Conservation (phyloP, 2,113 vertebrate genomes). For the Acrocephalus arundinaceus region DNA sequence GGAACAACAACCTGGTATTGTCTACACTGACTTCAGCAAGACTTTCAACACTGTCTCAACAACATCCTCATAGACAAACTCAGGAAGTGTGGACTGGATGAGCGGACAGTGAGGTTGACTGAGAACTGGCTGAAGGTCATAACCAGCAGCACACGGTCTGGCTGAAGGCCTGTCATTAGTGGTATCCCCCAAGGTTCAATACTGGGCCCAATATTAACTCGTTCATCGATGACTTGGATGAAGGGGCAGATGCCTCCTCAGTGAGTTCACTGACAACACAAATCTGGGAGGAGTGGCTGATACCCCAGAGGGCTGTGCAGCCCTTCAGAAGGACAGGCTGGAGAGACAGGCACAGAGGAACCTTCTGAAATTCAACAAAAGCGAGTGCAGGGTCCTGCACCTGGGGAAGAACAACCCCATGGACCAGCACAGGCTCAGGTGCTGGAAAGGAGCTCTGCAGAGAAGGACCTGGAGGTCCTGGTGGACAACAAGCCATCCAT, state of each 20-base stretch:
- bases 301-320: neutral
- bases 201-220: neutral
- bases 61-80: neutral
- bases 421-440: neutral
- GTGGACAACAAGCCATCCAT: neutral
- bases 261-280: neutral
- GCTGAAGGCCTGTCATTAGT: neutral
- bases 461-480: neutral
- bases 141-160: neutral
- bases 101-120: neutral
- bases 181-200: neutral
- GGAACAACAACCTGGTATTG: neutral
- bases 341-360: neutral
- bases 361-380: neutral
- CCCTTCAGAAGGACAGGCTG: neutral
- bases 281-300: neutral
- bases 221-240: accelerated
- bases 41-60: neutral
- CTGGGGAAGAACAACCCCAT: neutral
- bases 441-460: neutral
- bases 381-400: neutral
- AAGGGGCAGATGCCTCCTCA: neutral
- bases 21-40: neutral
- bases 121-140: neutral
- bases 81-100: neutral